These are phyloP conservation scores for Griposia aprilina DNA, from an alignment of 2,888 invertebrate genomes.

Conservation along the genomic window DNA sequence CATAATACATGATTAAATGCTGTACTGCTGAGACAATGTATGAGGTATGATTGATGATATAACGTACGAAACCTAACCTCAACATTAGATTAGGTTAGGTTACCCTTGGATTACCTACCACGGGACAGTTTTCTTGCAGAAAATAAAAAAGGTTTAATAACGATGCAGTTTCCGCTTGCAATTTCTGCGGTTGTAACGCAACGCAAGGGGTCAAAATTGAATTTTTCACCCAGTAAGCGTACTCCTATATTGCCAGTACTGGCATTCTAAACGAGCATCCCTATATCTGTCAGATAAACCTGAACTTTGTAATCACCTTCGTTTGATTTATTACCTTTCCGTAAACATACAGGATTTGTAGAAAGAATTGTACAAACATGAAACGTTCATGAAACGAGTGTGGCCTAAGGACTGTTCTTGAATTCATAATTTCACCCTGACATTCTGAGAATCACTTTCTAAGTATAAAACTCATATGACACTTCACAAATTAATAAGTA, in stretches of 20 bases:
- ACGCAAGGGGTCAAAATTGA: neutral
- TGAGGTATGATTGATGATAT: neutral
- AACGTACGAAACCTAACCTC: neutral
- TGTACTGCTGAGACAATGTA: neutral
- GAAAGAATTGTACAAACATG: neutral
- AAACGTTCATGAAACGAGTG: conserved; percentile 1
- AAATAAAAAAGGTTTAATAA: neutral
- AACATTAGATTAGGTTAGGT: neutral
- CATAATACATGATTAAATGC: neutral
- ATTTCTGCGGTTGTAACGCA: neutral
- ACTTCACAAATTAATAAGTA: conserved; percentile 22
- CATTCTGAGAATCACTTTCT: conserved; percentile 28
- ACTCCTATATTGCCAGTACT: neutral
- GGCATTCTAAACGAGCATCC: neutral
- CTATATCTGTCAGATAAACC: neutral
- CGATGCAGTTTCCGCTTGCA: neutral
- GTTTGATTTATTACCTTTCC: neutral
- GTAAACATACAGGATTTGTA: neutral
- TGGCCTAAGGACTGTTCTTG: conserved; percentile 8
- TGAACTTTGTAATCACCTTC: neutral
- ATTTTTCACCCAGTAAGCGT: neutral
- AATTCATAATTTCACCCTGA: conserved; percentile 36
- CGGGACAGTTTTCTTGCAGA: neutral
- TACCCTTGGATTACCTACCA: neutral
- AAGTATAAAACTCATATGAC: conserved; percentile 43